phyloP scores from a whole-genome alignment of 2,888 invertebrate species.

The Metacarcinus magister region DNA sequence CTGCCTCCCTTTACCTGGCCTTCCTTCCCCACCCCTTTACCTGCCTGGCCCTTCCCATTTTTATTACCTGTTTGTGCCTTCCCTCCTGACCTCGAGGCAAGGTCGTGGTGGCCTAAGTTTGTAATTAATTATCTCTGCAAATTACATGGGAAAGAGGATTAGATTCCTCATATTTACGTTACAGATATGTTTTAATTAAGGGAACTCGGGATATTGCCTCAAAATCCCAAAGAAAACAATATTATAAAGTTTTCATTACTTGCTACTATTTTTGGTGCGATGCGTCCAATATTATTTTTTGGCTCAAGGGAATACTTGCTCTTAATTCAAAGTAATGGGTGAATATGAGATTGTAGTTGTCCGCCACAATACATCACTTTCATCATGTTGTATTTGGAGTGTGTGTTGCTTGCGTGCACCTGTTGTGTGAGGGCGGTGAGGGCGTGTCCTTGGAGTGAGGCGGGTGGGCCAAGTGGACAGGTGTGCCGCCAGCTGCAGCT shows the following conservation, averaged over 20 bases:
- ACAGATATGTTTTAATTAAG: background rate
- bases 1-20: background rate
- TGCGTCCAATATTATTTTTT: background rate
- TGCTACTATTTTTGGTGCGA: background rate
- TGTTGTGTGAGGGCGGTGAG: slow-evolving; percentile 20
- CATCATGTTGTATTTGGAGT: background rate
- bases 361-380: background rate
- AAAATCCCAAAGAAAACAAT: background rate
- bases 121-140: background rate
- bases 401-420: background rate
- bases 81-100: slow-evolving; percentile 19
- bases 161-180: background rate
- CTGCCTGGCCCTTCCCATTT: background rate
- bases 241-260: background rate
- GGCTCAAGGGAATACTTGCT: background rate
- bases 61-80: slow-evolving; percentile 26
- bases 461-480: background rate
- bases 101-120: background rate
- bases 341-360: background rate
- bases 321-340: background rate
- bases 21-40: background rate
- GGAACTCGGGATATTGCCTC: background rate
- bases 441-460: background rate
- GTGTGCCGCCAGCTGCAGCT: slow-evolving; percentile 8
- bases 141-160: background rate